phyloP scores from a whole-genome alignment of 1,140 invertebrate species.

The Leptopilina clavipes region DNA sequence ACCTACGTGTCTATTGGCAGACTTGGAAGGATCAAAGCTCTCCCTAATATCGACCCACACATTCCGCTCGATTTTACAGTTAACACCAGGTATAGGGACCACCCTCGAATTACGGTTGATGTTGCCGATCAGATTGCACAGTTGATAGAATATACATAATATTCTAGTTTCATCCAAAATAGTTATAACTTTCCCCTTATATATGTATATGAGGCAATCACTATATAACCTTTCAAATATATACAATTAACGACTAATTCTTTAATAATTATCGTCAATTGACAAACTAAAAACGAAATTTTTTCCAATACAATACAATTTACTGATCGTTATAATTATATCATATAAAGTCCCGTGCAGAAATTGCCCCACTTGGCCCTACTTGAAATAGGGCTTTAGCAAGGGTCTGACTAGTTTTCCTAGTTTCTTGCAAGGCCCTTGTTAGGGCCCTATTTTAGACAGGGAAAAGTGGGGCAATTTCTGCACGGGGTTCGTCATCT shows the following conservation, averaged over 20 bases:
- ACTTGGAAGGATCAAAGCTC: not conserved
- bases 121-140: slow-evolving; percentile 10
- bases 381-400: no score
- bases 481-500: no score
- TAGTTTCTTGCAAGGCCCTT: no score
- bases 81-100: slow-evolving; percentile 1
- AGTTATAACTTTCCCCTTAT: not conserved
- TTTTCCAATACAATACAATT: no score
- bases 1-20: slow-evolving; percentile 27
- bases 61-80: slow-evolving; percentile 25
- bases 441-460: no score
- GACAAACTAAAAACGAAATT: not conserved
- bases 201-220: slow-evolving; percentile 9
- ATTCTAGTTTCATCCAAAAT: not conserved
- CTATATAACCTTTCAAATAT: not conserved
- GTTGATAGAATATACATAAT: not conserved
- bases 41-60: not conserved
- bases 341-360: no score
- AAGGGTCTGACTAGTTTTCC: no score
- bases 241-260: not conserved
- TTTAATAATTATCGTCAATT: slow-evolving; percentile 10
- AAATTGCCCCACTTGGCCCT: no score
- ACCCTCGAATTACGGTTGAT: slow-evolving; percentile 13
- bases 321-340: no score
- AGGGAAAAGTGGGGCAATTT: no score